These are phyloP conservation scores for Ctena decussata DNA, from an alignment of 2,888 invertebrate species.

Conservation along the genomic window DNA sequence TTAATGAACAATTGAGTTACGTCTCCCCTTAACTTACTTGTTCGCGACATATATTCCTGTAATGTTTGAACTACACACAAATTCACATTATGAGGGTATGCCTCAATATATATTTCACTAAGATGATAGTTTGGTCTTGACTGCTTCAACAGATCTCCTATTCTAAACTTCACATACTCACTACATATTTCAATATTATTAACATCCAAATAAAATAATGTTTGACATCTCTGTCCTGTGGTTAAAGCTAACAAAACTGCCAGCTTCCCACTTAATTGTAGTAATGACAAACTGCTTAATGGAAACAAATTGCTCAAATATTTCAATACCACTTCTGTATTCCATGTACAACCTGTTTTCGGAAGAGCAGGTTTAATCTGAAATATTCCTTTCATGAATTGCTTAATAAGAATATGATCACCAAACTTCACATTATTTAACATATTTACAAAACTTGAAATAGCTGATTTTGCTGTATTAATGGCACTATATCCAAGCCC, in stretches of 20 bases:
- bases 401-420: conserved; percentile 28
- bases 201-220: not conserved
- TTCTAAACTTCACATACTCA: conserved; percentile 11
- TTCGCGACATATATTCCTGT: not conserved
- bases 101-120: not conserved
- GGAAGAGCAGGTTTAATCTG: conserved; percentile 33
- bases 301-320: too few relatives aligned
- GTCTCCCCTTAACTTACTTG: not conserved
- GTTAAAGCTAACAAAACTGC: conserved; percentile 6
- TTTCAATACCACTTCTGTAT: not conserved
- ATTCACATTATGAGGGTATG: not conserved
- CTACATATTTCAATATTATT: conserved; percentile 7
- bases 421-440: conserved; percentile 13
- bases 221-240: conserved; percentile 29
- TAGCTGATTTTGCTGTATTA: conserved; percentile 29
- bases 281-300: not conserved
- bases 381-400: conserved; percentile 39
- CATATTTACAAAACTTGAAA: conserved; percentile 8
- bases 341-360: not conserved
- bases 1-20: too few relatives aligned
- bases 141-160: conserved; percentile 19
- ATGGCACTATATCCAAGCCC: conserved; percentile 23
- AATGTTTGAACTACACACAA: not conserved
- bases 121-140: not conserved
- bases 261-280: not conserved